Base-by-base conservation (phyloP, 1,140 invertebrate species). In the Drosophila triauraria region DNA sequence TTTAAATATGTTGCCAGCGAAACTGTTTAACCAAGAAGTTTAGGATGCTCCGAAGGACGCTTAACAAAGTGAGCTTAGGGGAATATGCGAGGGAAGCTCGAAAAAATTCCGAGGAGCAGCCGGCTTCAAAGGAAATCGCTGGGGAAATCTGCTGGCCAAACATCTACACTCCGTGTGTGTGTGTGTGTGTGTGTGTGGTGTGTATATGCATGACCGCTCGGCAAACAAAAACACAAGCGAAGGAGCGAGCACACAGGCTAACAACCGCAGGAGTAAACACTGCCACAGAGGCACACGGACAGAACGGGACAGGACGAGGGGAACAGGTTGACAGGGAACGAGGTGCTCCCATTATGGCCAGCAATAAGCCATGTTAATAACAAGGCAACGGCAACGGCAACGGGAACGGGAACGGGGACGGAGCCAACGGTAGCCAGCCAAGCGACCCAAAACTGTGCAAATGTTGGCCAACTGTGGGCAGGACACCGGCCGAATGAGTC, bases 311-410 rank as follows among this genome's bases (percentile, higher is more conserved):
- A 50, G 27, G 17, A 12, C 27, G 42, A 17, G n/a, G 59, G 53
- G 12, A 76, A 46, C 43, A 53, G 63, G 82, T 80, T 79, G 79
- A 83, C 80, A 90, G 65, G 54, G 56, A 50, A 71, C 50, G 78
- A 56, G 65, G 51, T 64, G 71, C 59, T 51, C 57, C 84, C 81
- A 90, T 88, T 90, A 88, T 76, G 84, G 82, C 81, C 78, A 74
- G 81, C 85, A 90, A 88, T 88, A 88, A 85, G 84, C 84, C 84
- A 90, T 79, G 84, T 88, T 88, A 88, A 84, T 88, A 84, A 88
- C 85, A 88, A 79, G 50, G 62, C 44, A 65, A 48, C 64, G 20
- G 68, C 61, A 48, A 32, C 35, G 20, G 42, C 10, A 42, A 47
- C 47, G 32, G 32, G 43, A 44, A 25, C 40, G n/a, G 50, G 44